Conservation (phyloP, 1,140 invertebrate genomes). For the Argopecten irradians region DNA sequence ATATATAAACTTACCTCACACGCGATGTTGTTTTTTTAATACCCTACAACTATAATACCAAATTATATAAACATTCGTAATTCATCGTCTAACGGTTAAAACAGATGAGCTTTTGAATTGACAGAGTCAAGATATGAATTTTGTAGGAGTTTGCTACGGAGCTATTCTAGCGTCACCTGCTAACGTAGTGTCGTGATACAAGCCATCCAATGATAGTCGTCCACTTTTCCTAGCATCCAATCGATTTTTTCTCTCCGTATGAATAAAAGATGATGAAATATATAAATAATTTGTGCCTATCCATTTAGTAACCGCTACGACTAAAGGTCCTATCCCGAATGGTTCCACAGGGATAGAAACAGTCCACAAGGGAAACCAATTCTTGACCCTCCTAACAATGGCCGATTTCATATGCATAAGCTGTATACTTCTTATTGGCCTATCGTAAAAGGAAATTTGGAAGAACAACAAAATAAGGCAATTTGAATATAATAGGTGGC, state of each 20-base stretch:
- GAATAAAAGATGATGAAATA: conserved; percentile 34
- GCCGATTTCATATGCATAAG: background rate
- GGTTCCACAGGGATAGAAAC: background rate
- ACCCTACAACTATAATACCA: background rate
- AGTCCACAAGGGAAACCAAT: background rate
- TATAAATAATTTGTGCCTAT: conserved; percentile 38
- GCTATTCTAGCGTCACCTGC: background rate
- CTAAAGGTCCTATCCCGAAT: conserved; percentile 27
- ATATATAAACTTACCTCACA: background rate
- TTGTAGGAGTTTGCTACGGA: background rate
- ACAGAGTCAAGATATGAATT: conserved; percentile 10
- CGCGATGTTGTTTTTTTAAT: background rate
- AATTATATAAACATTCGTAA: background rate
- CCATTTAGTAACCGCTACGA: conserved; percentile 25
- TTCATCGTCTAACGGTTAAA: background rate
- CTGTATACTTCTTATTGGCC: background rate
- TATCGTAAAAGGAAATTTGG: conserved; percentile 22
- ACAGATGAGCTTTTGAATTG: conserved; percentile 17
- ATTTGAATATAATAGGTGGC: background rate
- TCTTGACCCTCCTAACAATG: conserved; percentile 14
- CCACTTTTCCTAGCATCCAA: background rate
- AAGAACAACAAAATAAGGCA: background rate
- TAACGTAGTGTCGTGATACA: background rate
- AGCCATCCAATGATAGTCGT: background rate
- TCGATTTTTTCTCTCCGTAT: conserved; percentile 27